Base-by-base conservation (phyloP, 2,888 invertebrate genomes). In the Apoderus coryli region DNA sequence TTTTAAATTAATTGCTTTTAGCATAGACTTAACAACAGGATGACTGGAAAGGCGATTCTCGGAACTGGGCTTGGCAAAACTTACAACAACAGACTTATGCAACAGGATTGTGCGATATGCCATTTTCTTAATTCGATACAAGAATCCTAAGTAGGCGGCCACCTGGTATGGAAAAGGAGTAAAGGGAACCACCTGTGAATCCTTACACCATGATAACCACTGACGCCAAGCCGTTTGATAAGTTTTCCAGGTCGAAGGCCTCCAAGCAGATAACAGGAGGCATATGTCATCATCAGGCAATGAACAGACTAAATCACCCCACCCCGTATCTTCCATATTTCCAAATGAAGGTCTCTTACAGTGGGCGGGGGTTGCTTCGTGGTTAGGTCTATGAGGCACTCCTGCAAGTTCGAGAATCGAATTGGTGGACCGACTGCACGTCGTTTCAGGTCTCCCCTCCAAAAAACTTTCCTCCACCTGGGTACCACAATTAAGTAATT, bases 381-480 rank as follows among this genome's bases (percentile, higher is more conserved):
- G 10, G 27, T 11, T 12, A 34, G 14, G 22, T 37, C 39, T 16
- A 32, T 14, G 9, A 36, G 32, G 15, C 28, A 22, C 5, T 29
- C 7, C 13, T 12, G 13, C 10, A 38, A 10, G 11, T 38, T 30
- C 14, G 16, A 14, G 4, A 38, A 13, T 16, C 23, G 26, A 10
- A 29, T 23, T 3, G 27, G 27, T 4, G 27, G 13, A 3, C 14
- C 26, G 14, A 31, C 10, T 31, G 31, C 31, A 10, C 31, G 25
- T n/a, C 31, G 16, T 19, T 14, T 25, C 14, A 26, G 4, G 10
- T 31, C 31, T 6, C 45, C 33, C 37, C 40, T 13, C 46, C 49
- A 50, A 32, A 44, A 50, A 4, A 41, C 42, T n/a, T 30, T 34
- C 19, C 29, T 25, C 29, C 44, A 36, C 14, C 43, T 41, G 9